A percentile compares a stretch with the other conserved stretches of the same genome.
Evolutionary conservation across 2,888 invertebrate genomes (phyloP).

Genomic region (Melikaiella ostensackeni): DNA sequence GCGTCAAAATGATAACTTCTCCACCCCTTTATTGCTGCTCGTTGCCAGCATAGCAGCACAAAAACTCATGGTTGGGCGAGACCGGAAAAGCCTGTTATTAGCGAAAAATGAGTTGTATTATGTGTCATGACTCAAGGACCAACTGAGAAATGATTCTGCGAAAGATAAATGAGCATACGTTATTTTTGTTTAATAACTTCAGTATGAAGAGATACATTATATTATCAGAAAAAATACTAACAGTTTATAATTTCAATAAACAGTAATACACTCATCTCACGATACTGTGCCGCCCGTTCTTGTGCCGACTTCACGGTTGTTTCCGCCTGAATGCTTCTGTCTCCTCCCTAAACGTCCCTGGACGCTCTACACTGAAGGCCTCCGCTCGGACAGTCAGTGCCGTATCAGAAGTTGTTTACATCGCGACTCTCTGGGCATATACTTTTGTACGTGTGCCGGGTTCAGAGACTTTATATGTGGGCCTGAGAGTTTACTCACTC

Average conservation of each 20-base stretch:
- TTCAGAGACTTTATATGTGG: too few relatives aligned
- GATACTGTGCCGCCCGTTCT: too few relatives aligned
- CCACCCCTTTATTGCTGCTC: constrained; percentile 50
- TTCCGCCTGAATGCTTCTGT: too few relatives aligned
- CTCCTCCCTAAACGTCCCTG: too few relatives aligned
- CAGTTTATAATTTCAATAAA: background rate
- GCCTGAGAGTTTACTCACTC: too few relatives aligned
- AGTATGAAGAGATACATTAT: background rate
- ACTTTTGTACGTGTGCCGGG: too few relatives aligned
- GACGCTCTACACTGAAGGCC: too few relatives aligned
- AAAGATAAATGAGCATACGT: background rate
- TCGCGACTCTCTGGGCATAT: too few relatives aligned
- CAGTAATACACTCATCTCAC: too few relatives aligned
- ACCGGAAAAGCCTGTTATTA: constrained; percentile 26
- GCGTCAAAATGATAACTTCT: constrained; percentile 54
- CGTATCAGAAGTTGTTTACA: too few relatives aligned
- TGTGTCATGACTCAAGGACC: constrained; percentile 21
- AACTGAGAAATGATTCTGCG: constrained; percentile 2
- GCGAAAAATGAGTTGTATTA: constrained; percentile 22
- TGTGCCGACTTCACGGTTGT: too few relatives aligned
- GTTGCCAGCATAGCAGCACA: constrained; percentile 9
- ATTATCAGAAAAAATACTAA: background rate
- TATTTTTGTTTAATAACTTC: background rate
- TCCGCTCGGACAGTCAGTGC: too few relatives aligned
- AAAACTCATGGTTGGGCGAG: constrained; percentile 20